Evolutionary conservation across 2,113 vertebrate genomes (phyloP).

Genomic region (Australoheros scitulus): DNA sequence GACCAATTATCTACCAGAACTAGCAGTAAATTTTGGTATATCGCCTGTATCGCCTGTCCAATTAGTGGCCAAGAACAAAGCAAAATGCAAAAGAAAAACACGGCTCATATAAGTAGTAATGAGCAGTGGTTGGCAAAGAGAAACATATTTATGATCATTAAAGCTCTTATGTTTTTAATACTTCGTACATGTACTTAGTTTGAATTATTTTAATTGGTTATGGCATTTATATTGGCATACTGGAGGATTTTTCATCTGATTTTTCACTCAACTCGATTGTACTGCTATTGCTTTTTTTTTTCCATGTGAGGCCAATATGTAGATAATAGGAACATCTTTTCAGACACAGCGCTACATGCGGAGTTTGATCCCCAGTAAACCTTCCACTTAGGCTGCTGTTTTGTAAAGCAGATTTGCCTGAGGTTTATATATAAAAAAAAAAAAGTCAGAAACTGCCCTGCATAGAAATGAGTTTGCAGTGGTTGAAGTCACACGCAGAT

Average conservation of each 20-base stretch:
- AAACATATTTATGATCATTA: background rate
- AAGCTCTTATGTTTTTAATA: slow-evolving; percentile 4
- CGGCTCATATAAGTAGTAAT: slow-evolving; percentile 11
- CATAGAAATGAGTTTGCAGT: background rate
- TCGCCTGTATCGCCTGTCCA: slow-evolving; percentile 18
- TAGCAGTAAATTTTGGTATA: slow-evolving; percentile 16
- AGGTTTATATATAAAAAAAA: background rate
- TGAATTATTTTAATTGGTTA: slow-evolving; percentile 3
- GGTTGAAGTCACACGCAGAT: background rate
- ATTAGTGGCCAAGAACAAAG: slow-evolving; percentile 44
- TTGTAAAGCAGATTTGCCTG: background rate
- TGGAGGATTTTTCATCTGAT: background rate
- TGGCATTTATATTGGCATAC: background rate
- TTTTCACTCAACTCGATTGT: background rate
- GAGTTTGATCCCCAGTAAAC: background rate
- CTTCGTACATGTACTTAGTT: background rate
- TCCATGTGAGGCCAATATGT: background rate
- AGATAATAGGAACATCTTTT: background rate
- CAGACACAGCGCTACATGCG: background rate
- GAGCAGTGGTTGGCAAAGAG: background rate
- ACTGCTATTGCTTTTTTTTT: background rate
- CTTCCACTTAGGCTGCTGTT: background rate
- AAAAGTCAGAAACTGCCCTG: background rate
- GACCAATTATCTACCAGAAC: slow-evolving; percentile 44
- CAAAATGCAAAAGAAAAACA: slow-evolving; percentile 2